Evolutionary conservation across 2,888 invertebrate genomes (phyloP).

Genomic region (Teleogryllus oceanicus): DNA sequence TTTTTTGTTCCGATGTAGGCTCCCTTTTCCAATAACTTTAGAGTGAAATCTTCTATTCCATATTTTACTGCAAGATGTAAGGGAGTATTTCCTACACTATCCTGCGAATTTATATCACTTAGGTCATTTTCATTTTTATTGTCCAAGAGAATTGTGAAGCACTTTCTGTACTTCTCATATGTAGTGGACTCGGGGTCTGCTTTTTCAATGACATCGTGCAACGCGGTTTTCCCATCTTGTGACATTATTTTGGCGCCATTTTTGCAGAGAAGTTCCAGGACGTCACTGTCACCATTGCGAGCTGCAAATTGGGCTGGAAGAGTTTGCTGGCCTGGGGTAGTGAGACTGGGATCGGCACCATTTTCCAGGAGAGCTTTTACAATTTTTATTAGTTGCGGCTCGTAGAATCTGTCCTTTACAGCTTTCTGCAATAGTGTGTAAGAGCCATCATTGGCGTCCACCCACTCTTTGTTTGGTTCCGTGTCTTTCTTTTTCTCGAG

Average conservation of each 20-base stretch:
- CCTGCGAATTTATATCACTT: slow-evolving; percentile 37
- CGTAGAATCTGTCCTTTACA: slow-evolving; percentile 52
- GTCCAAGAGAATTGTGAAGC: background rate
- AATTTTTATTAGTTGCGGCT: slow-evolving; percentile 41
- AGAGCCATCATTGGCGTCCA: slow-evolving; percentile 51
- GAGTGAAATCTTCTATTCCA: slow-evolving; percentile 60
- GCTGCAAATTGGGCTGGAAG: slow-evolving; percentile 27
- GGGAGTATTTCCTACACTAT: slow-evolving; percentile 50
- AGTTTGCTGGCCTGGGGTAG: slow-evolving; percentile 18
- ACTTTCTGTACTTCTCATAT: background rate
- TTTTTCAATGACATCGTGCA: slow-evolving; percentile 35
- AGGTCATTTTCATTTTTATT: slow-evolving; percentile 44
- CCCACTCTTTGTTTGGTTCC: slow-evolving; percentile 35
- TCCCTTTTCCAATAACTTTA: slow-evolving; percentile 63
- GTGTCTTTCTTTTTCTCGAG: background rate
- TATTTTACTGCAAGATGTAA: slow-evolving; percentile 68
- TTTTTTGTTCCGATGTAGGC: slow-evolving; percentile 68
- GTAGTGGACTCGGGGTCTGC: background rate
- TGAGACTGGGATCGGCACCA: slow-evolving; percentile 40
- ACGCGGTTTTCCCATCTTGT: slow-evolving; percentile 35
- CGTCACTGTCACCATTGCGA: slow-evolving; percentile 28
- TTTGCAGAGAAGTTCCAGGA: slow-evolving; percentile 33
- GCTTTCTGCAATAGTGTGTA: slow-evolving; percentile 59
- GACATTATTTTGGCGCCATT: slow-evolving; percentile 21
- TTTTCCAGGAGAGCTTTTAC: slow-evolving; percentile 44